phyloP scores from a whole-genome alignment of 2,797 vertebrate genomes.

The Erithacus rubecula region DNA sequence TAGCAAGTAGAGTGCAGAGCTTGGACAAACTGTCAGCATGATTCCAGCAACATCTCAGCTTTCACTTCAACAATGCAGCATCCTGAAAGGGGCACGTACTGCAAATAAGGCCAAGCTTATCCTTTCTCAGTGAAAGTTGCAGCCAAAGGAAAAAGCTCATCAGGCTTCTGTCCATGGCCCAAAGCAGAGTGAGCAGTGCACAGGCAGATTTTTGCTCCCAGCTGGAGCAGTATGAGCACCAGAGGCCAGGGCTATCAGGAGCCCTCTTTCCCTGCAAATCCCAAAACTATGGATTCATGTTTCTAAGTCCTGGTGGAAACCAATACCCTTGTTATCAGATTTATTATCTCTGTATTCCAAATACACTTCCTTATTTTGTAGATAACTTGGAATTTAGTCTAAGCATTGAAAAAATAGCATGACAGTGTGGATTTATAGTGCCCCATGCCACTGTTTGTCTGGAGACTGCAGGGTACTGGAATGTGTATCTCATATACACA shows the following conservation, averaged over 20 bases:
- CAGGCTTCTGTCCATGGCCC: neutral
- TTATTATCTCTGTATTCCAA: neutral
- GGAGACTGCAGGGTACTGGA: neutral
- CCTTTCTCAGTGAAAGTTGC: neutral
- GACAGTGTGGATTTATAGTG: neutral
- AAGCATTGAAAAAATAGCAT: neutral
- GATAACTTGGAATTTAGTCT: neutral
- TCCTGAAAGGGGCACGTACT: neutral
- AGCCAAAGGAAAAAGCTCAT: neutral
- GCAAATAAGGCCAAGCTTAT: neutral
- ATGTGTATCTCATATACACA: neutral
- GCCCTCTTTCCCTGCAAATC: neutral
- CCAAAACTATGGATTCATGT: accelerated
- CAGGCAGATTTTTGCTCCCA: neutral
- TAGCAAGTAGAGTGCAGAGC: constrained; percentile 23
- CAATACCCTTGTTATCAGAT: neutral
- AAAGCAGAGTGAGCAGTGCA: neutral
- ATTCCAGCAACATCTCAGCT: neutral
- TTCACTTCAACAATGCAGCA: neutral
- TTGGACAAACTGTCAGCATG: neutral
- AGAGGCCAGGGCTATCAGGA: accelerated
- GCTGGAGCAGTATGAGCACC: neutral
- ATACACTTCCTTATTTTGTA: neutral
- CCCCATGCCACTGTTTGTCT: neutral
- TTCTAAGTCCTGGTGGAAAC: neutral